phyloP scores from a whole-genome alignment of 1,140 invertebrate species.

The Lordiphosa stackelbergi region DNA sequence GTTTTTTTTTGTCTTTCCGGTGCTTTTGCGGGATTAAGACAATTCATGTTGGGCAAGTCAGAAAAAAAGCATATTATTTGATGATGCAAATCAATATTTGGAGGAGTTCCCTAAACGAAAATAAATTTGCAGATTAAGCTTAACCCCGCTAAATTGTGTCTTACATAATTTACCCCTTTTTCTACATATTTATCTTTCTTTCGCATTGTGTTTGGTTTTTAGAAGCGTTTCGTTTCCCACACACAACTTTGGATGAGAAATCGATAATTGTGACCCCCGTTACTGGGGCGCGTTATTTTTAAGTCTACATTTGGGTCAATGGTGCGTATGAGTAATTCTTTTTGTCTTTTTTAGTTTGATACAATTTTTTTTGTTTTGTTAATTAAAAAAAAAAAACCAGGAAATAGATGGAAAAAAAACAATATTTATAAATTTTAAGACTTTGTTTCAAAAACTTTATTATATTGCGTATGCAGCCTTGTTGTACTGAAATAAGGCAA shows the following conservation, averaged over 20 bases:
- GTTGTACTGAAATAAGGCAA: too few species aligned
- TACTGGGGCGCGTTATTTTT: conserved; percentile 23
- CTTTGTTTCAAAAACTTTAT: too few species aligned
- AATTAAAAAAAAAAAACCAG: conserved; percentile 8
- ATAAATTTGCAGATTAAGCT: conserved; percentile 1
- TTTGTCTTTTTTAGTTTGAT: conserved; percentile 8
- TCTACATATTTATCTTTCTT: conserved; percentile 10
- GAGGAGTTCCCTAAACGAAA: not conserved
- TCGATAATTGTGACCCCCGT: conserved; percentile 40
- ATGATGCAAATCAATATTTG: conserved; percentile 6
- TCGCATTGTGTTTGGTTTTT: conserved; percentile 10
- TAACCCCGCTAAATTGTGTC: too few species aligned
- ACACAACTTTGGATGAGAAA: conserved; percentile 30
- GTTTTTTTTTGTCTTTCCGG: conserved; percentile 4
- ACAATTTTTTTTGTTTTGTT: conserved; percentile 2
- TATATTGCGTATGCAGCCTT: too few species aligned
- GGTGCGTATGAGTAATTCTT: conserved; percentile 58
- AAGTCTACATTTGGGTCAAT: conserved; percentile 48
- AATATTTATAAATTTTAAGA: too few species aligned
- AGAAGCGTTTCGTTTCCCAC: conserved; percentile 15
- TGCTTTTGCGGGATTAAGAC: conserved; percentile 10
- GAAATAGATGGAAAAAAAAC: too few species aligned
- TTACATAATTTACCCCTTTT: not conserved
- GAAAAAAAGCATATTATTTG: conserved; percentile 5
- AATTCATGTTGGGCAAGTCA: conserved; percentile 51